Evolutionary conservation across 2,888 invertebrate genomes (phyloP), one percentile per base, ranked within the genome.

Genomic region (Lissocephala sabroskyi): DNA sequence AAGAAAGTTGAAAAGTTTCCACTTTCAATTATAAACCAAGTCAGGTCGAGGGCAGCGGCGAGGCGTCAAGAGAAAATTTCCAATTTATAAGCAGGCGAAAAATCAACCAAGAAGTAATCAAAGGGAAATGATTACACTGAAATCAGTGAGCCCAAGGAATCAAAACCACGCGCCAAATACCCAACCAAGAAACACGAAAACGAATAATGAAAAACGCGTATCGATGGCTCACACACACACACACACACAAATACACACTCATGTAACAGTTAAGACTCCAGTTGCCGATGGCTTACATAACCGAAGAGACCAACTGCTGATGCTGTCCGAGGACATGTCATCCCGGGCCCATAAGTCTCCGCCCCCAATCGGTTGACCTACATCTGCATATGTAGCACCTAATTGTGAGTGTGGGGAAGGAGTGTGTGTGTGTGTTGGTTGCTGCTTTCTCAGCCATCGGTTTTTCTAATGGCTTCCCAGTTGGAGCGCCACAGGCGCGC

Each of bases 11-110:
- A 23, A 23, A 23, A 74, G 56, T 74, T 68, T 74, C 66, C 74
- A 63, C 70, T 68, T 74, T 68, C 74, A 74, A 68, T 68, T 68
- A 68, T 74, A 9, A 6, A 13, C 32, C 43, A 36, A 45, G 65
- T 52, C 13, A 16, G 23, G 45, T 17, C 30, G 36, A 29, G 14
- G 32, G 5, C 23, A 68, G n/a, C 48, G 51, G 51, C 56, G 57
- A 53, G 45, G 51, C 63, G 51, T 17, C 16, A 63, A 4, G 37
- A 10, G 10, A 37, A 19, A 37, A n/a, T 18, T 74, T 65, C 50
- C 67, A 74, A 70, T 68, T 74, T 61, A 55, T 68, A 35, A 30
- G 30, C 68, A 49, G 23, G 23, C 23, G 23, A 23, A 23, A 5
- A 23, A 23, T 23, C 23, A 23, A 23, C 3, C 23, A 23, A 23